phyloP scores from a whole-genome alignment of 2,797 vertebrate species.

The Gallirallus australis region DNA sequence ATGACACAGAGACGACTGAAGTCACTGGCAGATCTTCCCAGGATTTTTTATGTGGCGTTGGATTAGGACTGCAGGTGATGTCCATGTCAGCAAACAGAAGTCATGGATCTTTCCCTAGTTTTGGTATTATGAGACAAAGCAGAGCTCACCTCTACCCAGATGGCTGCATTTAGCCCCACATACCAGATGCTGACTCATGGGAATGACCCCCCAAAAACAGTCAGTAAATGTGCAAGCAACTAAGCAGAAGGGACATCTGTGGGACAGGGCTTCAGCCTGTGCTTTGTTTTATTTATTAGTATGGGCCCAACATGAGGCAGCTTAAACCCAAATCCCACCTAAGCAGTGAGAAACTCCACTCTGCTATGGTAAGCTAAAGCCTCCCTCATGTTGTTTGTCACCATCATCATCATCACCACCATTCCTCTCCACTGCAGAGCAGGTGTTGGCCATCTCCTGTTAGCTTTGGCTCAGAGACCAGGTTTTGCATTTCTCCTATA shows the following conservation, averaged over 20 bases:
- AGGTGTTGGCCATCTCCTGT: not conserved
- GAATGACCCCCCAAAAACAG: not conserved
- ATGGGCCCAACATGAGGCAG: not conserved
- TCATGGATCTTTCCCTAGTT: not conserved
- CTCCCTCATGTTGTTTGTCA: not conserved
- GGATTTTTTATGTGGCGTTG: not conserved
- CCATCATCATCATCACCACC: not conserved
- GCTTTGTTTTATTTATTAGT: not conserved
- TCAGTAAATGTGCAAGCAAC: not conserved
- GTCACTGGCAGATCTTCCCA: not conserved
- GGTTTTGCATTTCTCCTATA: not conserved
- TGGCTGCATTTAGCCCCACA: rapidly evolving
- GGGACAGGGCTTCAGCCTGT: not conserved
- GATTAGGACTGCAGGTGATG: not conserved
- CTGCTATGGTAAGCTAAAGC: not conserved
- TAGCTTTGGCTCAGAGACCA: not conserved
- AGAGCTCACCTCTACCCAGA: not conserved
- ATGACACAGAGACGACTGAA: not conserved
- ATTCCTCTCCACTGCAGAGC: not conserved
- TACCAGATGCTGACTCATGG: rapidly evolving
- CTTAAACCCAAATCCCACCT: not conserved
- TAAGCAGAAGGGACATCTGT: not conserved
- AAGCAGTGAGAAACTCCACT: not conserved
- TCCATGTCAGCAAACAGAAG: not conserved
- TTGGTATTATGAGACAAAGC: rapidly evolving